phyloP scores from a whole-genome alignment of 2,797 vertebrate species.

The Schizopygopsis malacanthus region DNA sequence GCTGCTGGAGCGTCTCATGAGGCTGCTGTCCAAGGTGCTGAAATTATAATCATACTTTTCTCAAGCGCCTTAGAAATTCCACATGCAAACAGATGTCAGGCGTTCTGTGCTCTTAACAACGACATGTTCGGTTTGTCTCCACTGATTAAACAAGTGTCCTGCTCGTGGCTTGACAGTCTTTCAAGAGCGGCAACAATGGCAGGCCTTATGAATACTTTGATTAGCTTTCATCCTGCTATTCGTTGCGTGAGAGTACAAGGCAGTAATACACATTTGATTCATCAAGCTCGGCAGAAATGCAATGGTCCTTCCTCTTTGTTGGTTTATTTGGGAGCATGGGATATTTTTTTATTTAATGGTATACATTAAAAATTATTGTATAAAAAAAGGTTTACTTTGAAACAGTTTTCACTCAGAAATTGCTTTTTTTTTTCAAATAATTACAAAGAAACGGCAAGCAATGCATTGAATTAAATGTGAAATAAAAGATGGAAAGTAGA shows the following conservation, averaged over 20 bases:
- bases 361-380: background rate
- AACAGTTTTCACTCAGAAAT: background rate
- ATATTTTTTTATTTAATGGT: background rate
- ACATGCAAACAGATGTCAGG: slow-evolving; percentile 57
- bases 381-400: background rate
- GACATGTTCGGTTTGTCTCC: slow-evolving; percentile 71
- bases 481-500: background rate
- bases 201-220: background rate
- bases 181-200: background rate
- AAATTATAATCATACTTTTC: slow-evolving; percentile 75
- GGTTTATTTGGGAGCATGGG: background rate
- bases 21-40: slow-evolving; percentile 80
- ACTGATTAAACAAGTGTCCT: slow-evolving; percentile 67
- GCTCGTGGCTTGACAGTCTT: slow-evolving; percentile 46
- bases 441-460: background rate
- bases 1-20: slow-evolving; percentile 39
- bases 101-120: slow-evolving; percentile 68
- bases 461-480: background rate
- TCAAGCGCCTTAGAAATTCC: slow-evolving; percentile 64
- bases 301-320: background rate
- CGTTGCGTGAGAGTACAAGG: background rate
- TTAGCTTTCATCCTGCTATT: background rate
- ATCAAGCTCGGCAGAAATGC: background rate
- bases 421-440: background rate
- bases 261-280: background rate